phyloP scores from a whole-genome alignment of 2,797 vertebrate species.

The Pseudotriccus pelzelni region DNA sequence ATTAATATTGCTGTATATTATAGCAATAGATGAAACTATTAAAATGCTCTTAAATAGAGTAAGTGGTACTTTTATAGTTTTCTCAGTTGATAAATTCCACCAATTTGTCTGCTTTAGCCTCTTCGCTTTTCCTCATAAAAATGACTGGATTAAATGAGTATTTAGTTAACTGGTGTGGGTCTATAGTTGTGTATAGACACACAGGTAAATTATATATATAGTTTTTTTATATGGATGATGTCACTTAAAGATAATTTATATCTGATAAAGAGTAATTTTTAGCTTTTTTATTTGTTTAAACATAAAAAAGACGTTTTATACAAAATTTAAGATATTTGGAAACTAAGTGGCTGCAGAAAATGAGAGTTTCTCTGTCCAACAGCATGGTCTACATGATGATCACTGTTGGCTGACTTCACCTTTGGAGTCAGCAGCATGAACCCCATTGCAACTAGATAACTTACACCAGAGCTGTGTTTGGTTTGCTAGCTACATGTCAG shows the following conservation, averaged over 20 bases:
- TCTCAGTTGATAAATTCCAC: slow-evolving; percentile 54
- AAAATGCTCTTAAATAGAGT: slow-evolving; percentile 46
- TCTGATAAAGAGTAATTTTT: slow-evolving; percentile 39
- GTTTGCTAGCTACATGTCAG: slow-evolving; percentile 56
- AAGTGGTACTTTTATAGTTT: slow-evolving; percentile 48
- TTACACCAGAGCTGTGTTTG: slow-evolving; percentile 20
- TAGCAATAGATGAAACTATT: slow-evolving; percentile 53
- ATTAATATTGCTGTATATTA: slow-evolving; percentile 59
- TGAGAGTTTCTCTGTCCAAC: not conserved
- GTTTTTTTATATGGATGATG: slow-evolving; percentile 4
- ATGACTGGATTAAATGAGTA: slow-evolving; percentile 65
- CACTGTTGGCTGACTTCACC: not conserved
- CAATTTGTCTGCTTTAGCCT: slow-evolving; percentile 44
- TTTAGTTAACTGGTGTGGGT: slow-evolving; percentile 53
- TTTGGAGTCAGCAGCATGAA: not conserved
- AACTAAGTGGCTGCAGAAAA: not conserved
- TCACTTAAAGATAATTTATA: slow-evolving; percentile 64
- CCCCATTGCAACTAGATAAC: not conserved
- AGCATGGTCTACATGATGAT: not conserved
- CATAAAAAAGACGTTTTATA: not conserved
- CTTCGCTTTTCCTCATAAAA: slow-evolving; percentile 39
- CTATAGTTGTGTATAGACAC: not conserved
- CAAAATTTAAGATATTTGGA: not conserved
- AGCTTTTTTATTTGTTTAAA: slow-evolving; percentile 35
- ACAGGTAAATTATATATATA: not conserved